Conservation (phyloP, 2,797 vertebrate species). For the Graptemys geographica region DNA sequence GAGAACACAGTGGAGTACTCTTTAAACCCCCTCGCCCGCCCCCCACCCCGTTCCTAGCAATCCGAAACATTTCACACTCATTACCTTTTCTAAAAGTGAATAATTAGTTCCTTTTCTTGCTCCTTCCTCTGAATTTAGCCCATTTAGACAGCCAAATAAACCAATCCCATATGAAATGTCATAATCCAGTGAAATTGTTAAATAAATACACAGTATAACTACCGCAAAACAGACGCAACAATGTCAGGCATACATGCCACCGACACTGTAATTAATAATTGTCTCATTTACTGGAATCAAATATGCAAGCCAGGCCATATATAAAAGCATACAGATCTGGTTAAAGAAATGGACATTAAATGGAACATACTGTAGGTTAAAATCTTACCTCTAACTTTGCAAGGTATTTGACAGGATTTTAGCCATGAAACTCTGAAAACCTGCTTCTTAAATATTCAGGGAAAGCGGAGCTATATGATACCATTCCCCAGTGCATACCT, state of each 20-base stretch:
- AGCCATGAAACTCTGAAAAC: not conserved
- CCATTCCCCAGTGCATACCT: not conserved
- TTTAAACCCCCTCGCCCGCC: not conserved
- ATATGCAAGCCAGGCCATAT: not conserved
- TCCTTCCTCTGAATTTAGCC: constrained; percentile 6
- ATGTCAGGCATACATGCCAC: not conserved
- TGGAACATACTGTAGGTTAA: not conserved
- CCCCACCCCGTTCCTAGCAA: not conserved
- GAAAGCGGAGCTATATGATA: not conserved
- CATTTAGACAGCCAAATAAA: constrained; percentile 48
- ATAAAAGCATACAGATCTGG: not conserved
- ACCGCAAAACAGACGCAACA: not conserved
- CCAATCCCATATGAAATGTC: not conserved
- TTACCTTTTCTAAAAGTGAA: constrained; percentile 42
- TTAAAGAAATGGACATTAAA: not conserved
- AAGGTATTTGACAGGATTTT: not conserved
- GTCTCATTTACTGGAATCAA: not conserved
- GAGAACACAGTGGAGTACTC: constrained; percentile 9
- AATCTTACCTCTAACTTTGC: not conserved
- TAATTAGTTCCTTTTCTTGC: not conserved
- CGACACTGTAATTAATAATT: not conserved
- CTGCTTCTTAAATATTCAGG: constrained; percentile 2
- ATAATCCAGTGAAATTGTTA: constrained; percentile 31
- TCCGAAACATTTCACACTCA: constrained; percentile 33
- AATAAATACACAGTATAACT: not conserved